Conservation (phyloP, 2,888 invertebrate species). For the Poecilus cupreus region DNA sequence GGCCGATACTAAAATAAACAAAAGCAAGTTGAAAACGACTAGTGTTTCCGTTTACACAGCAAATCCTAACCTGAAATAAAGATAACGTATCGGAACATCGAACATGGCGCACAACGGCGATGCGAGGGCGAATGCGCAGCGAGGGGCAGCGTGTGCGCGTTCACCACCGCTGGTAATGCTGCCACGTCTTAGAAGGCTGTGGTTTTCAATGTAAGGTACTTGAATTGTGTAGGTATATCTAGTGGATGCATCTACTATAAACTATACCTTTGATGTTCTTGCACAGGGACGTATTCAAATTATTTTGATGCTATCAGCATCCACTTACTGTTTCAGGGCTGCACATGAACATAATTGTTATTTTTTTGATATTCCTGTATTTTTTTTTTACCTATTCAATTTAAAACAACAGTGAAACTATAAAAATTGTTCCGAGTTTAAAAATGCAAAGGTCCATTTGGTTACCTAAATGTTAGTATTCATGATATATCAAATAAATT, state of each 20-base stretch:
- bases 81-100: constrained; percentile 37
- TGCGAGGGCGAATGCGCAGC: neutral
- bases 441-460: too few relatives aligned
- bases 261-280: constrained; percentile 24
- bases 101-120: neutral
- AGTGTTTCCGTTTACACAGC: constrained; percentile 16
- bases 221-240: constrained; percentile 37
- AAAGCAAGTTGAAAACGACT: constrained; percentile 32
- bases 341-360: too few relatives aligned
- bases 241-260: constrained; percentile 27
- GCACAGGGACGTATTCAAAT: neutral
- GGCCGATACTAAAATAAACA: constrained; percentile 32
- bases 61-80: constrained; percentile 39
- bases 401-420: too few relatives aligned
- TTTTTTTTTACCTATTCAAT: too few relatives aligned
- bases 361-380: too few relatives aligned
- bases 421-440: too few relatives aligned
- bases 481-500: too few relatives aligned
- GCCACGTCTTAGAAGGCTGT: constrained; percentile 16
- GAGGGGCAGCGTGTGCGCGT: neutral
- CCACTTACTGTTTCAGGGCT: too few relatives aligned
- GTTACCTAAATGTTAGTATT: too few relatives aligned
- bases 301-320: neutral
- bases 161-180: neutral
- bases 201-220: constrained; percentile 12